Evolutionary conservation across 2,888 invertebrate species (phyloP), one percentile per base, ranked within the genome.

Genomic region (Sacculina carcini): DNA sequence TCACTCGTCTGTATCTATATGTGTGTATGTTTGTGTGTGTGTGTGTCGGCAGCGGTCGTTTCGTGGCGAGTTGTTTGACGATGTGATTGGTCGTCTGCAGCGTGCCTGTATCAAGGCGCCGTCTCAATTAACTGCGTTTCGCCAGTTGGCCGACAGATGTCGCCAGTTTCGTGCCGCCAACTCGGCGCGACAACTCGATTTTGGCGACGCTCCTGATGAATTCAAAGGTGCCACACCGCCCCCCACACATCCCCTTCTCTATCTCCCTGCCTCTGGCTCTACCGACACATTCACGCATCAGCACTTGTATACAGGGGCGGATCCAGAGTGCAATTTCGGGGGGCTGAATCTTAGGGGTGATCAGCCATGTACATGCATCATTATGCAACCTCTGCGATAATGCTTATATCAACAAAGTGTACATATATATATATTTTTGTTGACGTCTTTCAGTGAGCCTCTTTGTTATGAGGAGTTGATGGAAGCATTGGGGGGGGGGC

Each of bases 131-230:
- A 83, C 84, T 61, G 78, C 80, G 58, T 92, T 94, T 65, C 73
- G 75, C 60, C 51, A 28, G 24, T 53, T 89, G 50, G 77, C 83
- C 0, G 73, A 73, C 53, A 77, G 76, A 61, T 85, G 87, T 19
- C 63, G 67, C 40, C 76, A 78, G 60, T 74, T 80, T 60, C 79
- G 86, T 57, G 73, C 75, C 2, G 61, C 67, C 56, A 92, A 90
- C 65, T 77, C 81, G 65, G 78, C 83, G 60, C 76, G 78, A 56
- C 90, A 89, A 61, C 81, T 89, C 59, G 92, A 92, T 68, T 83
- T 79, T 64, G 86, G 85, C 23, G 90, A 92, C 66, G 89, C 90
- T 34, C 92, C 94, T 0, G 92, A 92, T 60, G 92, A 92, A 67
- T 94, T 90, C 66, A 78, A 79, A 65, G 73, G 73, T 71, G 56